Base-by-base conservation (phyloP, 2,888 invertebrate genomes). In the Drosophila sordidula region DNA sequence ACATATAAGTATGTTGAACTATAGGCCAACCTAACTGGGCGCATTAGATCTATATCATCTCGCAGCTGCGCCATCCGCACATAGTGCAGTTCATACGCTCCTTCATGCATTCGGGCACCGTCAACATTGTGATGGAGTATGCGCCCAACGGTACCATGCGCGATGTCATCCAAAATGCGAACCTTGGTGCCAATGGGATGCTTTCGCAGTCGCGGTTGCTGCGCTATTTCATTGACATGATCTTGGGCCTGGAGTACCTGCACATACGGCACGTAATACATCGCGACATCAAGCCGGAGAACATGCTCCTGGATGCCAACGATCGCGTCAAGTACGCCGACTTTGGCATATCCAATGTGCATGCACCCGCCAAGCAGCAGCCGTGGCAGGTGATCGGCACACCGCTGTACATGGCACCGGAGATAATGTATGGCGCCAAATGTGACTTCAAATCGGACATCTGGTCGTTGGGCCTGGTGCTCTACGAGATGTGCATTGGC, bases 351-450 rank as follows among this genome's bases (percentile, higher is more conserved):
- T 90, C 92, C 4, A 74, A 88, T 25, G 81, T 92, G 11, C 84
- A 90, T 51, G 74, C 73, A 11, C 81, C 89, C 16, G 70, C 78
- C 50, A 87, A 84, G 11, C 57, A 77, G 18, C 45, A 70, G 56
- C 64, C 72, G 4, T 75, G 77, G 54, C 63, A 69, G 11, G 66
- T 67, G 0, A 22, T 73, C 22, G 95, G 96, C 4, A 96, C 96
- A 0, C 95, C 95, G 0, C 94, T 95, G 88, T 96, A 96, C 91
- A 95, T 95, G 95, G 94, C 95, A 11, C 96, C 96, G 3, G 96
- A 96, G 90, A 92, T 95, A 39, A 94, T 95, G 69, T 93, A 94
- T 76, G 94, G 95, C 71, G 93, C 93, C 63, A 94, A 94, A 6
- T 95, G 95, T 91, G 95, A 95, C 89, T 95, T 95, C 87, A 95